Percentiles rank a stretch among this genome's conserved stretches.
Conservation (phyloP, 1,140 invertebrate species). For the Goniozus legneri region DNA sequence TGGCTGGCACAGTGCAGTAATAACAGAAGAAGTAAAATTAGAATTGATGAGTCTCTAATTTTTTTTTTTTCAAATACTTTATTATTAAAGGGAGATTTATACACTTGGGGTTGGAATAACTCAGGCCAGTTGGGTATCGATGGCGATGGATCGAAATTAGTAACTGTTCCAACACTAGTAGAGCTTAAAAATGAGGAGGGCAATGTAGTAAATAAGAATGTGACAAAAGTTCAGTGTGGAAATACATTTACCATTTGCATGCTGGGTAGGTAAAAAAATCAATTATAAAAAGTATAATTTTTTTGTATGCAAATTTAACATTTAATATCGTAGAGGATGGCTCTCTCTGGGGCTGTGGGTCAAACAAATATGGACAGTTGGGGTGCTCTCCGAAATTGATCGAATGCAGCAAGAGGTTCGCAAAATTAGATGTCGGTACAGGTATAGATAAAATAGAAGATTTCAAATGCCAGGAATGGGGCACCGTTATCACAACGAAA, state of each 20-base stretch:
- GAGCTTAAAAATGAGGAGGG: conserved; percentile 55
- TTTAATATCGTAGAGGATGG: conserved; percentile 59
- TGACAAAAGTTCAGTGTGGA: conserved; percentile 64
- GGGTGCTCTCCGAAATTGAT: conserved; percentile 39
- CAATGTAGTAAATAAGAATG: conserved; percentile 45
- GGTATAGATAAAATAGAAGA: conserved; percentile 22
- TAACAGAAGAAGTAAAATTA: conserved; percentile 59
- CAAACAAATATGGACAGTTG: conserved; percentile 72
- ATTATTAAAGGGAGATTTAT: conserved; percentile 67
- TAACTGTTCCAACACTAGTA: conserved; percentile 55
- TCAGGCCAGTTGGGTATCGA: conserved; percentile 76
- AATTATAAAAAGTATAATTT: conserved; percentile 5
- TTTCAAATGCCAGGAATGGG: conserved; percentile 45
- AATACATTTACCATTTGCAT: conserved; percentile 63
- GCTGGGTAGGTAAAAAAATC: conserved; percentile 38
- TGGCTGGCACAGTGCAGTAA: conserved; percentile 79
- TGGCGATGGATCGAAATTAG: conserved; percentile 39
- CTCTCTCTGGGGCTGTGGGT: conserved; percentile 67
- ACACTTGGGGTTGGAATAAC: conserved; percentile 90
- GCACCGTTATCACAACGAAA: conserved; percentile 23
- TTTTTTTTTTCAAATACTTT: conserved; percentile 2
- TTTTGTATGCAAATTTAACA: too few species aligned
- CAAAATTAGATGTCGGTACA: conserved; percentile 25
- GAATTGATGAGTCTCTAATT: conserved; percentile 1
- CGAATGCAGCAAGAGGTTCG: conserved; percentile 22